Percentiles rank a stretch among this genome's conserved stretches.
Evolutionary conservation across 2,797 vertebrate species (phyloP).

Genomic region (Sebastes oblongus): DNA sequence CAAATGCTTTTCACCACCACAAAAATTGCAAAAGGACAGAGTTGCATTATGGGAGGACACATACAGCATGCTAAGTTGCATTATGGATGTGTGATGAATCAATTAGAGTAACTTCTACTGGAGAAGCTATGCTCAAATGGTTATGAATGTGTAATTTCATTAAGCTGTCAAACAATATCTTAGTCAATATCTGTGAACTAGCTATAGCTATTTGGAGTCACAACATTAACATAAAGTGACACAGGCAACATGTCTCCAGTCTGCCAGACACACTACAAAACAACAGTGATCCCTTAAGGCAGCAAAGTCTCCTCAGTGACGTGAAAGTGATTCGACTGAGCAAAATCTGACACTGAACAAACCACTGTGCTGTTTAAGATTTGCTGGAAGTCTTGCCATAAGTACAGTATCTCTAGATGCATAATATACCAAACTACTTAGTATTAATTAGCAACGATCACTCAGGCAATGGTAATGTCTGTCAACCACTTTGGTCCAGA

Average conservation of each 20-base stretch:
- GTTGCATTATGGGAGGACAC: neutral
- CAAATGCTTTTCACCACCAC: neutral
- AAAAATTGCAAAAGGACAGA: neutral
- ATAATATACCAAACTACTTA: neutral
- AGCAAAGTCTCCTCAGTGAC: slow-evolving; percentile 1
- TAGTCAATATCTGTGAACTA: neutral
- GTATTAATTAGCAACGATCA: neutral
- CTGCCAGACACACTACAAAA: neutral
- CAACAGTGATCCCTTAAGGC: neutral
- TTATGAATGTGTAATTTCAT: neutral
- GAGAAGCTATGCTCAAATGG: neutral
- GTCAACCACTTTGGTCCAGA: neutral
- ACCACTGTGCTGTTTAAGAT: too few species aligned
- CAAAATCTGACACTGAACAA: neutral
- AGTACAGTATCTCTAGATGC: neutral
- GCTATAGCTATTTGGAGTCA: neutral
- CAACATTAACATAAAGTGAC: neutral
- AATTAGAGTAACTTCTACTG: neutral
- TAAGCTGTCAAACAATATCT: neutral
- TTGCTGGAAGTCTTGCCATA: neutral
- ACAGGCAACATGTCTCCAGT: neutral
- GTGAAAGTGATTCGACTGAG: neutral
- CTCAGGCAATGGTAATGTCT: neutral
- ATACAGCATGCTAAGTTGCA: neutral
- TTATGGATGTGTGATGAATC: neutral